A percentile compares a stretch with the other conserved stretches of the same genome.
These are phyloP conservation scores for Antheraea mylitta DNA, from an alignment of 1,140 invertebrate genomes.

Conservation along the genomic window DNA sequence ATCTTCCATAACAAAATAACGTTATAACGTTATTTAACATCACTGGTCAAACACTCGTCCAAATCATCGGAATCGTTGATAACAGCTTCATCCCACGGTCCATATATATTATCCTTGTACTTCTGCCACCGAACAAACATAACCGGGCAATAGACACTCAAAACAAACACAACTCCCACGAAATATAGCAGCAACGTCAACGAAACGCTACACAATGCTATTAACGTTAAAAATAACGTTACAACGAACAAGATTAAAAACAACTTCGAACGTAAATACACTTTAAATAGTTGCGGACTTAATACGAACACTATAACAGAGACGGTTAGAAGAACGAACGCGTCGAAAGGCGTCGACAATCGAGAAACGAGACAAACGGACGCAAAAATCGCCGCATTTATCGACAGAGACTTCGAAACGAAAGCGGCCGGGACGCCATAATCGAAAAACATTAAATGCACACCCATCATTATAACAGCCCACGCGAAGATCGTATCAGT, in stretches of 20 bases:
- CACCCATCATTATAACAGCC: conserved; percentile 91
- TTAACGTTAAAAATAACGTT: conserved; percentile 61
- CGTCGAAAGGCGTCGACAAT: conserved; percentile 89
- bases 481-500: conserved; percentile 98
- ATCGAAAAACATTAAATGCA: conserved; percentile 95
- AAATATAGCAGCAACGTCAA: conserved; percentile 81
- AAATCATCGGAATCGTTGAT: conserved; percentile 80
- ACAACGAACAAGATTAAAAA: conserved; percentile 47
- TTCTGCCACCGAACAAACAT: conserved; percentile 90
- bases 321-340: conserved; percentile 92
- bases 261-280: conserved; percentile 73
- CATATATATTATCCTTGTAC: conserved; percentile 96
- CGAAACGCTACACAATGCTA: conserved; percentile 81
- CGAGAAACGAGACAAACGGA: conserved; percentile 96
- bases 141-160: conserved; percentile 88
- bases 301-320: conserved; percentile 94
- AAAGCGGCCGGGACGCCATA: conserved; percentile 92
- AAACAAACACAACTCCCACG: conserved; percentile 80
- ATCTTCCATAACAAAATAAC: no score
- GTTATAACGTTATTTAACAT: background rate
- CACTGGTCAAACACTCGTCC: conserved; percentile 49
- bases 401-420: conserved; percentile 89
- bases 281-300: conserved; percentile 88
- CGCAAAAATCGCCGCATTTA: conserved; percentile 95
- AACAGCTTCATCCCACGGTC: conserved; percentile 96